phyloP scores from a whole-genome alignment of 2,888 invertebrate genomes.

The Sminthurides aquaticus region DNA sequence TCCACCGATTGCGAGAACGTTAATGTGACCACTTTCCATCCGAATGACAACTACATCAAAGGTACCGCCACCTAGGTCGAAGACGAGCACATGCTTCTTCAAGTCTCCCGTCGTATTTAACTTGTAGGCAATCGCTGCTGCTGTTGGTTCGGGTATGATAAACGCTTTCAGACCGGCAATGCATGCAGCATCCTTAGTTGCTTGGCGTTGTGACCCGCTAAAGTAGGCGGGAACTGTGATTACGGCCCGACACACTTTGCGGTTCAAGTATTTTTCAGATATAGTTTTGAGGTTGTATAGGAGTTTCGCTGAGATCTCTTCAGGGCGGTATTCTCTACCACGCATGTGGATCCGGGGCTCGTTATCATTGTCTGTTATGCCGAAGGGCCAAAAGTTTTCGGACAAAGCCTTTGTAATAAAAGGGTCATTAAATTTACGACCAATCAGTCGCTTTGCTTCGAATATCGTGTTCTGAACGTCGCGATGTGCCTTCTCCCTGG shows the following conservation, averaged over 20 bases:
- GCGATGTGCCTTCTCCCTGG: conserved; percentile 65
- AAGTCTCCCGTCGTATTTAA: neutral
- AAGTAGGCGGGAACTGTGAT: conserved; percentile 22
- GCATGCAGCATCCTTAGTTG: conserved; percentile 13
- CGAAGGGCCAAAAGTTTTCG: conserved; percentile 81
- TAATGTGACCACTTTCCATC: neutral
- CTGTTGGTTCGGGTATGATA: conserved; percentile 20
- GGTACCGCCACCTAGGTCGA: conserved; percentile 21
- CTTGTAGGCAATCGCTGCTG: conserved; percentile 13
- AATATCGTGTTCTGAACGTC: conserved; percentile 74
- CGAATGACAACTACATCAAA: conserved; percentile 14
- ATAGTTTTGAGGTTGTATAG: conserved; percentile 4
- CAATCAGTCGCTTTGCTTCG: conserved; percentile 75
- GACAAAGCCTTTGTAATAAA: conserved; percentile 71
- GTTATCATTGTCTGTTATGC: conserved; percentile 63
- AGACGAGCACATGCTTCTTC: conserved; percentile 5
- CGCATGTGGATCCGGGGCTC: conserved; percentile 4
- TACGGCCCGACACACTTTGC: conserved; percentile 1
- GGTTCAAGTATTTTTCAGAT: conserved; percentile 7
- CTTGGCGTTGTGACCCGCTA: conserved; percentile 12
- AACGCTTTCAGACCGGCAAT: conserved; percentile 13
- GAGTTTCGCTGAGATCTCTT: conserved; percentile 18
- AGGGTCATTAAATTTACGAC: conserved; percentile 67
- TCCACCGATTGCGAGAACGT: conserved; percentile 1
- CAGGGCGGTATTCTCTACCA: conserved; percentile 7